Conservation (phyloP, 2,888 invertebrate species). For the Lithophane semibrunnea region DNA sequence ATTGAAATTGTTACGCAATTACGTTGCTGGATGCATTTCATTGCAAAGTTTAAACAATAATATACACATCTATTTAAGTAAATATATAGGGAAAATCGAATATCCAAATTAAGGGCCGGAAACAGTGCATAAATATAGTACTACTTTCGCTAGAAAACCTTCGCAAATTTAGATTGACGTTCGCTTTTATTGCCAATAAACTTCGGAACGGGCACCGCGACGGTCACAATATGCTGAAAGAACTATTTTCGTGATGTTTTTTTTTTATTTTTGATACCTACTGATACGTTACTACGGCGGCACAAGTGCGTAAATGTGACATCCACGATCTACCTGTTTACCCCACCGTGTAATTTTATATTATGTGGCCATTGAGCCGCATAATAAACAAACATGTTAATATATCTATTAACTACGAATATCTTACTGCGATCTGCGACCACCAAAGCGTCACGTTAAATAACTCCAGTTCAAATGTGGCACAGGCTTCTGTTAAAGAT, state of each 20-base stretch:
- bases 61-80: not conserved
- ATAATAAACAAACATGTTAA: not conserved
- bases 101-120: conserved; percentile 13
- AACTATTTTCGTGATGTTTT: conserved; percentile 28
- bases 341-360: not conserved
- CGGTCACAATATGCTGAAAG: conserved; percentile 47
- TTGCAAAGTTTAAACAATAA: not conserved
- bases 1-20: too few relatives aligned
- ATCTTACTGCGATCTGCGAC: too few relatives aligned
- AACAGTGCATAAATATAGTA: conserved; percentile 17
- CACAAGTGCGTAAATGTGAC: not conserved
- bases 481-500: conserved; percentile 12
- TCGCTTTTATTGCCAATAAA: conserved; percentile 66
- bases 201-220: conserved; percentile 47
- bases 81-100: not conserved
- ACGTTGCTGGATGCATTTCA: not conserved
- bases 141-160: conserved; percentile 27
- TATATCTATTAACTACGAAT: not conserved
- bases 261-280: not conserved
- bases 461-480: conserved; percentile 20
- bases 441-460: not conserved
- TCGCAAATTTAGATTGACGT: conserved; percentile 57
- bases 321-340: not conserved
- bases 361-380: not conserved
- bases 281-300: too few relatives aligned